Percentiles rank a stretch among this genome's conserved stretches.
phyloP scores from a whole-genome alignment of 2,113 vertebrate genomes.

The Mormyrus lacerda region DNA sequence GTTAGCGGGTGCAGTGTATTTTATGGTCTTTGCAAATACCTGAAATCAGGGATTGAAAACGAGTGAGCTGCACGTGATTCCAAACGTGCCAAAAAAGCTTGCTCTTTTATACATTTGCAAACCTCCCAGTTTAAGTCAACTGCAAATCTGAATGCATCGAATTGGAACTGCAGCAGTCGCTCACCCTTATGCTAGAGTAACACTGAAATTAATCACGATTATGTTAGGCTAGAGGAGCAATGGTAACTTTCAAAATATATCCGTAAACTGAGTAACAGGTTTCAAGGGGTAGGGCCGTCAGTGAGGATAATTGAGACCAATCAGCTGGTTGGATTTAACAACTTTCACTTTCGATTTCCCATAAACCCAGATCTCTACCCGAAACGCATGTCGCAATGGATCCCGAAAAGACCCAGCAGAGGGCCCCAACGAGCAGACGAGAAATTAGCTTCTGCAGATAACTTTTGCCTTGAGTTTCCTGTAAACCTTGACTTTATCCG shows the following conservation, averaged over 20 bases:
- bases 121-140: not conserved
- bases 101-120: not conserved
- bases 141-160: not conserved
- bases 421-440: not conserved
- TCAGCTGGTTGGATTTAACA: not conserved
- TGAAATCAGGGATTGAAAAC: not conserved
- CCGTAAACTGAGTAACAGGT: too few relatives aligned
- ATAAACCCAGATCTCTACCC: not conserved
- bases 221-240: not conserved
- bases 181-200: not conserved
- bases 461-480: not conserved
- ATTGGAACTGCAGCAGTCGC: not conserved
- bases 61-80: not conserved
- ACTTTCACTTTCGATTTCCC: constrained; percentile 22
- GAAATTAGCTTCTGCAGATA: not conserved
- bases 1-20: not conserved
- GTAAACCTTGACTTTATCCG: not conserved
- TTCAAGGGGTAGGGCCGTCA: not conserved
- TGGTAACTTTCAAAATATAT: not conserved
- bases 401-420: not conserved
- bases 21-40: not conserved
- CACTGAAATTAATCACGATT: not conserved
- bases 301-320: not conserved
- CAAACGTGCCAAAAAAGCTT: not conserved
- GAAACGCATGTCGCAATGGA: not conserved